Conservation (phyloP, 2,888 invertebrate genomes). For the Allolobophora icterica region DNA sequence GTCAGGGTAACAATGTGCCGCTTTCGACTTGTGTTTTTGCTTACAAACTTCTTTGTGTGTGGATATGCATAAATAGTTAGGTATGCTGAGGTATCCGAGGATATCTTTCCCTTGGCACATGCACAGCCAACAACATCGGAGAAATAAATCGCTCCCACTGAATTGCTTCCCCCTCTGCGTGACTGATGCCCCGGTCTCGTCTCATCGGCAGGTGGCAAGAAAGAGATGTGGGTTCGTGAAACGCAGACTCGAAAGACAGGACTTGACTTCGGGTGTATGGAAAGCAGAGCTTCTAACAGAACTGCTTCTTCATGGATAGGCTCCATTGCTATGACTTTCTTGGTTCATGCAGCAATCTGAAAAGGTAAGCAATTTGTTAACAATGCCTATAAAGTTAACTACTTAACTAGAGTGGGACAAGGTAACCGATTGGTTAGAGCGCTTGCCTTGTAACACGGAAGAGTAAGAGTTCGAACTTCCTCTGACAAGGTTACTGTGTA, state of each 20-base stretch:
- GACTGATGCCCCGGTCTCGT: background rate
- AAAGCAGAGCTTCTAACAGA: slow-evolving; percentile 1
- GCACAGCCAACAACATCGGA: slow-evolving; percentile 60
- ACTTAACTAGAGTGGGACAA: no score
- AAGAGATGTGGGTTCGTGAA: background rate
- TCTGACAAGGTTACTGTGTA: no score
- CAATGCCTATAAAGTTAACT: background rate
- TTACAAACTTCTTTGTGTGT: slow-evolving; percentile 54
- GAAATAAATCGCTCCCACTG: slow-evolving; percentile 23
- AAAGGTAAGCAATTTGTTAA: background rate
- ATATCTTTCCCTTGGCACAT: slow-evolving; percentile 43
- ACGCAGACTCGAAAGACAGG: background rate
- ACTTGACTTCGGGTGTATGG: background rate
- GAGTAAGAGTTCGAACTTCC: no score
- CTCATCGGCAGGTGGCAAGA: background rate
- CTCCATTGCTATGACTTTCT: slow-evolving; percentile 1
- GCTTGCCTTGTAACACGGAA: no score
- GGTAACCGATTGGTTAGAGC: no score
- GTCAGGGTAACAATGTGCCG: slow-evolving; percentile 54
- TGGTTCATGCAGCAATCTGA: background rate
- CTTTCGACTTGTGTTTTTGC: slow-evolving; percentile 53
- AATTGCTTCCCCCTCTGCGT: background rate
- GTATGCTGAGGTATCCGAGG: background rate
- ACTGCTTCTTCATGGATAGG: background rate
- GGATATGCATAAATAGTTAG: slow-evolving; percentile 60